phyloP scores from a whole-genome alignment of 2,888 invertebrate species.

The Isoperla grammatica region DNA sequence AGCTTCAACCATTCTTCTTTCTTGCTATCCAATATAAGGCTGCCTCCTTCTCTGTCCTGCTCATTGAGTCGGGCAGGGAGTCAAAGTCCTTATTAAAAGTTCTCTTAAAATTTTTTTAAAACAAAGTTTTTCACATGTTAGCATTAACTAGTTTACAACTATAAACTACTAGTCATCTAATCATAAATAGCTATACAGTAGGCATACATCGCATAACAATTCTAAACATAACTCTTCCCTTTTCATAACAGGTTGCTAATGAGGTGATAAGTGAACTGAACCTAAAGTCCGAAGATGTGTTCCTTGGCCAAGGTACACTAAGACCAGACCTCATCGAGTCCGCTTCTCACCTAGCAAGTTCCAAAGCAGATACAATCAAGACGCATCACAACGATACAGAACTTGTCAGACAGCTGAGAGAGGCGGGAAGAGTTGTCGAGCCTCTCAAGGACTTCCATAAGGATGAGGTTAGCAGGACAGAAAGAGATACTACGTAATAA shows the following conservation, averaged over 20 bases:
- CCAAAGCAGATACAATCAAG: slow-evolving; percentile 93
- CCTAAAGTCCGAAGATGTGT: slow-evolving; percentile 86
- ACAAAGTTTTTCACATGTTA: too few relatives aligned
- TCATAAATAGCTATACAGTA: too few relatives aligned
- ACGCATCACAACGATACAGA: slow-evolving; percentile 99
- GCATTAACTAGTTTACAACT: too few relatives aligned
- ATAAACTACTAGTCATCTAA: too few relatives aligned
- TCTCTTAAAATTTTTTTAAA: too few relatives aligned
- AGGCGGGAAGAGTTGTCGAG: slow-evolving; percentile 83
- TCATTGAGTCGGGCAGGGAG: too few relatives aligned
- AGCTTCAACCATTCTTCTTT: too few relatives aligned
- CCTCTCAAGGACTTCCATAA: slow-evolving; percentile 99
- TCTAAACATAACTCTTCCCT: too few relatives aligned
- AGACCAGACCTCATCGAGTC: slow-evolving; percentile 98
- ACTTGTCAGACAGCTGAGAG: slow-evolving; percentile 66
- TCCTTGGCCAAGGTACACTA: slow-evolving; percentile 91
- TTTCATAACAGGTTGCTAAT: slow-evolving; percentile 63
- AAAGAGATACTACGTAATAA: background rate
- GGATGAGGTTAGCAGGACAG: slow-evolving; percentile 66
- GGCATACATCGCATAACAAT: too few relatives aligned
- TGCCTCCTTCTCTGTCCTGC: too few relatives aligned
- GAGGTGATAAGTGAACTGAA: slow-evolving; percentile 83
- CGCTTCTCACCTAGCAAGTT: slow-evolving; percentile 78
- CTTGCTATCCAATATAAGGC: too few relatives aligned
- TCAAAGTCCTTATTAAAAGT: too few relatives aligned